Percentiles rank a stretch among this genome's conserved stretches.
These are phyloP conservation scores for Ascidia mentula DNA, from an alignment of 23 tunicate species.

Conservation along the genomic window DNA sequence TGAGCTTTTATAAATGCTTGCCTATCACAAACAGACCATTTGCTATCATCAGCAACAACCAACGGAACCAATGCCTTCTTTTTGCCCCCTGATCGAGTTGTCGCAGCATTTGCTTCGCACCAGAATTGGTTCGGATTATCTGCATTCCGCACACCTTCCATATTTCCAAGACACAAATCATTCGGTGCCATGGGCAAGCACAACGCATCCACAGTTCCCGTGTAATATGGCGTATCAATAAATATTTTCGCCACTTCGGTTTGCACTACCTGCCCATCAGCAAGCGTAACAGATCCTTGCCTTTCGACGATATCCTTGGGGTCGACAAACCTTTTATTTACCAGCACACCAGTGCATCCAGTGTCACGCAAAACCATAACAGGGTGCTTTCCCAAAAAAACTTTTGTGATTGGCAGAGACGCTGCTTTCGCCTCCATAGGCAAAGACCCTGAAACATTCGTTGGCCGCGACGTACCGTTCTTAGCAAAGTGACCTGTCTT, in stretches of 20 bases:
- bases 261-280: background rate
- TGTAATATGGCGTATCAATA: slow-evolving; percentile 21
- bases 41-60: background rate
- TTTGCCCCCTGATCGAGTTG: slow-evolving; percentile 14
- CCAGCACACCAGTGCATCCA: slow-evolving; percentile 17
- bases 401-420: background rate
- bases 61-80: background rate
- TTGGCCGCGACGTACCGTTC: slow-evolving; percentile 1
- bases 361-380: slow-evolving; percentile 14
- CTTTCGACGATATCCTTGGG: background rate
- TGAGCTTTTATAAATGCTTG: slow-evolving; percentile 6
- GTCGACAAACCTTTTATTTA: background rate
- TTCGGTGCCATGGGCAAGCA: background rate
- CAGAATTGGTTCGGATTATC: slow-evolving; percentile 13
- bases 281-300: background rate
- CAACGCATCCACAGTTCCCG: slow-evolving; percentile 14
- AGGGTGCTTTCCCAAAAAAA: background rate
- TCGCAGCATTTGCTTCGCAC: slow-evolving; percentile 13
- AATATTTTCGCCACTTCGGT: background rate
- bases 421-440: background rate
- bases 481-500: slow-evolving; percentile 10
- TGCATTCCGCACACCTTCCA: background rate
- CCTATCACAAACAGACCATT: slow-evolving; percentile 1
- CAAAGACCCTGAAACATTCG: no score
- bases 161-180: slow-evolving; percentile 20